Conservation (phyloP, 2,797 vertebrate genomes). For the Acipenser oxyrinchus region DNA sequence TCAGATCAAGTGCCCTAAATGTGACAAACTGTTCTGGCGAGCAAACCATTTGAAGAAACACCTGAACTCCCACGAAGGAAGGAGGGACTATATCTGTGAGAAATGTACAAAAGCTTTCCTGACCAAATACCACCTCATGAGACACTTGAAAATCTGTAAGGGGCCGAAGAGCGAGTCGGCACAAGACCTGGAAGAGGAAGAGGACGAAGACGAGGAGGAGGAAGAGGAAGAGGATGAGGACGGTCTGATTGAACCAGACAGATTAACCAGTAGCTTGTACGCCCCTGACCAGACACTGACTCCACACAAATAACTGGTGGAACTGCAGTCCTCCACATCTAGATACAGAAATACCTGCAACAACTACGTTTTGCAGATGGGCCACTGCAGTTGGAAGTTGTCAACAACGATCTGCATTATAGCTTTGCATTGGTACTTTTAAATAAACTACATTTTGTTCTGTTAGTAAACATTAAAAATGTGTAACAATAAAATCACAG, state of each 20-base stretch:
- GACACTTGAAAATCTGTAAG: constrained; percentile 96
- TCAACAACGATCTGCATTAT: too few relatives aligned
- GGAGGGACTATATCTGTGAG: constrained; percentile 91
- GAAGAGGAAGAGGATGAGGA: constrained; percentile 52
- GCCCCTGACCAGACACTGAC: too few relatives aligned
- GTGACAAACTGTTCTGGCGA: constrained; percentile 89
- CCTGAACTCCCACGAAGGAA: constrained; percentile 93
- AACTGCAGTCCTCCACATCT: too few relatives aligned
- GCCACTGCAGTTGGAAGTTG: too few relatives aligned
- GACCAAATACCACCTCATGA: constrained; percentile 95
- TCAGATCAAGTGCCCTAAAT: constrained; percentile 90
- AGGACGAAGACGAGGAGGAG: constrained; percentile 60
- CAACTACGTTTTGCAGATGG: too few relatives aligned
- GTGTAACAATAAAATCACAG: too few relatives aligned
- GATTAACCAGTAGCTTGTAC: too few relatives aligned
- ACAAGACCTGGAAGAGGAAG: constrained; percentile 60
- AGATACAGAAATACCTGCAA: too few relatives aligned
- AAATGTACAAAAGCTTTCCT: constrained; percentile 96
- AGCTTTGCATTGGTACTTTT: too few relatives aligned
- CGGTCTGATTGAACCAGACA: background rate
- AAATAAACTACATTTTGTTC: too few relatives aligned
- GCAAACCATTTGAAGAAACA: constrained; percentile 96
- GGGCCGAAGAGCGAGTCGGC: constrained; percentile 67
- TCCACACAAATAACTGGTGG: too few relatives aligned
- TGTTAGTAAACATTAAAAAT: too few relatives aligned